Conservation (phyloP, 2,888 invertebrate species). For the Apoda limacodes region DNA sequence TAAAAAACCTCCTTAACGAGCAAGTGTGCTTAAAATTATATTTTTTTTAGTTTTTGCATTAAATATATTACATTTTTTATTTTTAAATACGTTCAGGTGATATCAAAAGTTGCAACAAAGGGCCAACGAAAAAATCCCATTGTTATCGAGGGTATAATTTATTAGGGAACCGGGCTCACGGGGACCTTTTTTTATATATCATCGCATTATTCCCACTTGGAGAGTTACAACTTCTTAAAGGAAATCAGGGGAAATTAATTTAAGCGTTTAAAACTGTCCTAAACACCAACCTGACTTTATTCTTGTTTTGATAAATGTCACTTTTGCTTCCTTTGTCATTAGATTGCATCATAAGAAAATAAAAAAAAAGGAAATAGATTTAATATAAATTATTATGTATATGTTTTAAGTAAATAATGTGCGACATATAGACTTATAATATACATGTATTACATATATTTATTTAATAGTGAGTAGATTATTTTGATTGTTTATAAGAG, state of each 20-base stretch:
- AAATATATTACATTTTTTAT: constrained; percentile 23
- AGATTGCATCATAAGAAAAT: no score
- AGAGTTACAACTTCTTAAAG: constrained; percentile 70
- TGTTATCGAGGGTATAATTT: constrained; percentile 71
- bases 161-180: constrained; percentile 60
- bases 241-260: constrained; percentile 68
- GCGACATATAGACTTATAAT: no score
- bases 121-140: constrained; percentile 65
- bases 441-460: no score
- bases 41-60: no score
- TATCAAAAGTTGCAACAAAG: constrained; percentile 70
- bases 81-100: constrained; percentile 55
- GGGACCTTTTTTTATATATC: constrained; percentile 71
- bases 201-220: constrained; percentile 69
- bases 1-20: no score
- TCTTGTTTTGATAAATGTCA: constrained; percentile 50
- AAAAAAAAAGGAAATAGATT: no score
- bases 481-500: no score
- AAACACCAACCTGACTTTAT: constrained; percentile 54
- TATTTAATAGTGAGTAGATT: no score
- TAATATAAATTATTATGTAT: no score
- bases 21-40: no score
- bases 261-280: constrained; percentile 64
- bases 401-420: no score
- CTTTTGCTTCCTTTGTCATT: constrained; percentile 18